Base-by-base conservation (phyloP, 1,140 invertebrate genomes). In the Geopemphigus sp. region DNA sequence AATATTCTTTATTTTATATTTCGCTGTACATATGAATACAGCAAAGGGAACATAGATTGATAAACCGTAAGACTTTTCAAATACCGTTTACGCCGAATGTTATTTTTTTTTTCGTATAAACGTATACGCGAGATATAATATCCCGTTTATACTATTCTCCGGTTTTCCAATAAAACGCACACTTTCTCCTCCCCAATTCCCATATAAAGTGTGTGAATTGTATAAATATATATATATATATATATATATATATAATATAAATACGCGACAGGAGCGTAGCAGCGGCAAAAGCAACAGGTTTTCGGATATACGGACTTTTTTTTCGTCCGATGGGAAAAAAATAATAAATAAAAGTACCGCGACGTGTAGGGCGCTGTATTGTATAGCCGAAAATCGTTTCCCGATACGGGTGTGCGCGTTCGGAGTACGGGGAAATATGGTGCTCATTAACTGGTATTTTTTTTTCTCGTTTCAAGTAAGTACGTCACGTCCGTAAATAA, bases 161-260 rank as follows among this genome's bases (percentile, higher is more conserved):
- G 56, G 32, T 76, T 76, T 76, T 50, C 57, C 73, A 74, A 74
- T 74, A 74, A 74, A 74, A 74, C 53, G 32, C 32, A 26, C 29
- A 19, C 61, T 57, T 56, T 45, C 56, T 76, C 54, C 56, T 76
- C 54, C 32, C 32, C 73, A 8, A 74, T 39, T 15, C 15, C 0
- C 11, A 56, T 45, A n/a, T 10, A 8, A 15, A 12, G 6, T 2
- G n/a, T 8, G 19, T 14, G 70, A 0, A 12, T 19, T 22, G 39
- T 50, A 4, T 15, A 11, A 22, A 14, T 22, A 5, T 19, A 24
- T 47, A 24, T 50, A 22, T 47, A 22, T 19, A 19, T 4, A n/a
- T 19, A 32, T 32, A 64, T 19, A 39, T 19, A 22, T 15, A 45
- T 24, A 50, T 14, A 39, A 8, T 15, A 57, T 74, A 59, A 59